phyloP scores from a whole-genome alignment of 2,113 vertebrate genomes.

The Theristicus caerulescens region DNA sequence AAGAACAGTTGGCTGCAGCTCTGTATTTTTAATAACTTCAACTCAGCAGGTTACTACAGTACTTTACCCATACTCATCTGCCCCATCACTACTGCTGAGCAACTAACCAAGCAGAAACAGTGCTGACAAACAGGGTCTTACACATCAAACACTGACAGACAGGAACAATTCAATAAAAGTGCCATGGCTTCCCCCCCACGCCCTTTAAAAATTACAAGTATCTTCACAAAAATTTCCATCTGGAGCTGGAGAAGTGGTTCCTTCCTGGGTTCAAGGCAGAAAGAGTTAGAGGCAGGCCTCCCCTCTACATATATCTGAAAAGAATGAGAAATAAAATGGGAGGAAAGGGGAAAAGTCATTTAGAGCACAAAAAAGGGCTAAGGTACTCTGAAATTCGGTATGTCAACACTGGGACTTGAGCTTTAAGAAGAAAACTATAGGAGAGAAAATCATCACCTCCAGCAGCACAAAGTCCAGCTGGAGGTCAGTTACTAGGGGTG shows the following conservation, averaged over 20 bases:
- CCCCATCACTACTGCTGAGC: background rate
- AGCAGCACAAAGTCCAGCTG: background rate
- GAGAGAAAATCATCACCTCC: background rate
- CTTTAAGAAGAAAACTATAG: background rate
- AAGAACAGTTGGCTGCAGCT: background rate
- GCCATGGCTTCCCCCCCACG: accelerated
- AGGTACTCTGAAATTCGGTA: background rate
- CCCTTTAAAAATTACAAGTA: background rate
- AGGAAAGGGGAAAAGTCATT: background rate
- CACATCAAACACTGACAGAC: background rate
- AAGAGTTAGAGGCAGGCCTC: background rate
- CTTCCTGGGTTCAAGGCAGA: background rate
- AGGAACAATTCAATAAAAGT: background rate
- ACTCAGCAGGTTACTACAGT: background rate
- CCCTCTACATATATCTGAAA: background rate
- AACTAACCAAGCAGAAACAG: background rate
- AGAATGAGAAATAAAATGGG: background rate
- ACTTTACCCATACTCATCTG: background rate
- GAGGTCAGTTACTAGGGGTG: background rate
- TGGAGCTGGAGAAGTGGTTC: background rate
- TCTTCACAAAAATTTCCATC: background rate
- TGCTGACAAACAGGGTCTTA: background rate
- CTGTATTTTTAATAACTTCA: background rate
- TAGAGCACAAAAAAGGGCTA: background rate
- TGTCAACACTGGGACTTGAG: background rate